Conservation (phyloP, 2,797 vertebrate genomes). For the Darevskia nairensis region DNA sequence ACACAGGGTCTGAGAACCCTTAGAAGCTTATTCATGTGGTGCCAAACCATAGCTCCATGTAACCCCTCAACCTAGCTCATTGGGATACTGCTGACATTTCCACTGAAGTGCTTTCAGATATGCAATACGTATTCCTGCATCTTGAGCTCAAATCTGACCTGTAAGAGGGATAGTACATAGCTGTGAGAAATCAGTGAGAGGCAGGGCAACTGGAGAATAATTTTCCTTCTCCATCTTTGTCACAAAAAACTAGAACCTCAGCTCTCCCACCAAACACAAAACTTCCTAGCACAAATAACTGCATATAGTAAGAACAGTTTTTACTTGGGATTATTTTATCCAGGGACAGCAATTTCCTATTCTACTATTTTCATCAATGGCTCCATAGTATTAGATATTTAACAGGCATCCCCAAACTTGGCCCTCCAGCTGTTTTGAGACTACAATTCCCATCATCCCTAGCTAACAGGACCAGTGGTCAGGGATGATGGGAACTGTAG, state of each 20-base stretch:
- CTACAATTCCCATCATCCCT: too few relatives aligned
- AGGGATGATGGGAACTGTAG: too few relatives aligned
- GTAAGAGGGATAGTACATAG: not conserved
- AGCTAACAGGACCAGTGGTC: too few relatives aligned
- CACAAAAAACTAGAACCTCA: not conserved
- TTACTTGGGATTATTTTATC: not conserved
- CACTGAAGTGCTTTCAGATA: not conserved
- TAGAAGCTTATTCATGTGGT: too few relatives aligned
- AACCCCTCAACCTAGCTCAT: not conserved
- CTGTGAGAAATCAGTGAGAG: not conserved
- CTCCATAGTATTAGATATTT: too few relatives aligned
- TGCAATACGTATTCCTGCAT: not conserved
- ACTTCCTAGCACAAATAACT: not conserved
- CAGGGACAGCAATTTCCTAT: not conserved
- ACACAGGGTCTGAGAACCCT: not conserved
- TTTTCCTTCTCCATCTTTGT: not conserved
- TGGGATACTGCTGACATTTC: not conserved
- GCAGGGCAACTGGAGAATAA: not conserved
- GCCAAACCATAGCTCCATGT: not conserved
- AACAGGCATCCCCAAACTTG: too few relatives aligned
- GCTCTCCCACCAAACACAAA: too few relatives aligned
- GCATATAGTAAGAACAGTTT: not conserved
- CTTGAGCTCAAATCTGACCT: not conserved
- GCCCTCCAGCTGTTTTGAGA: too few relatives aligned
- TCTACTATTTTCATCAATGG: not conserved